Evolutionary conservation across 2,797 vertebrate genomes (phyloP).

Genomic region (Odontamblyopus lacepedii): DNA sequence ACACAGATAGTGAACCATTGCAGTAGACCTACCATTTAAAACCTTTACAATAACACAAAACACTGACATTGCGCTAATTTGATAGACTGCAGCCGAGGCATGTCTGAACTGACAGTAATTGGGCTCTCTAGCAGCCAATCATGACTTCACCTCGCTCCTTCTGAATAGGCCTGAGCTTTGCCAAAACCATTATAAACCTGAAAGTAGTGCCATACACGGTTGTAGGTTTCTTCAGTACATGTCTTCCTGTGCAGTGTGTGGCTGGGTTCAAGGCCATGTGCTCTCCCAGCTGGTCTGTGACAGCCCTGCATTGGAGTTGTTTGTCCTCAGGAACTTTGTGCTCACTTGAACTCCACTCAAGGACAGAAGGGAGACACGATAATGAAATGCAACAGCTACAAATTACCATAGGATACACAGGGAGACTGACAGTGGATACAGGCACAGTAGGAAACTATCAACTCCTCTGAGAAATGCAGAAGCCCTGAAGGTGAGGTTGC

Average conservation of each 20-base stretch:
- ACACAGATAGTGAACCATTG: background rate
- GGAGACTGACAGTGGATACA: slow-evolving; percentile 13
- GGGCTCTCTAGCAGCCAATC: slow-evolving; percentile 1
- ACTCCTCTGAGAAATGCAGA: slow-evolving; percentile 14
- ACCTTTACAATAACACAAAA: background rate
- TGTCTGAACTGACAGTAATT: slow-evolving; percentile 1
- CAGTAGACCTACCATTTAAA: background rate
- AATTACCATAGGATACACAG: slow-evolving; percentile 26
- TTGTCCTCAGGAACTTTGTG: slow-evolving; percentile 27
- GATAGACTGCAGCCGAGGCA: background rate
- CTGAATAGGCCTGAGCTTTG: slow-evolving; percentile 3
- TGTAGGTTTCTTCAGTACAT: background rate
- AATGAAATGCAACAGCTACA: slow-evolving; percentile 16
- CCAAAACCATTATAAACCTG: background rate
- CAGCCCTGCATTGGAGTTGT: slow-evolving; percentile 31
- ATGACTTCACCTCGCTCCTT: slow-evolving; percentile 5
- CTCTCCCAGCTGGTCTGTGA: slow-evolving; percentile 45
- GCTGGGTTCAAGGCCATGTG: slow-evolving; percentile 47
- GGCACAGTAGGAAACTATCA: slow-evolving; percentile 34
- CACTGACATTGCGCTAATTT: background rate
- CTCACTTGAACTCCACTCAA: slow-evolving; percentile 28
- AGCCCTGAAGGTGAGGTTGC: slow-evolving; percentile 46
- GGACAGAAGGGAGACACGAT: slow-evolving; percentile 26
- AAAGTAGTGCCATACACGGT: background rate
- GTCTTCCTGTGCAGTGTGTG: slow-evolving; percentile 18